Conservation (phyloP, 2,797 vertebrate genomes). For the Pseudotriccus pelzelni region DNA sequence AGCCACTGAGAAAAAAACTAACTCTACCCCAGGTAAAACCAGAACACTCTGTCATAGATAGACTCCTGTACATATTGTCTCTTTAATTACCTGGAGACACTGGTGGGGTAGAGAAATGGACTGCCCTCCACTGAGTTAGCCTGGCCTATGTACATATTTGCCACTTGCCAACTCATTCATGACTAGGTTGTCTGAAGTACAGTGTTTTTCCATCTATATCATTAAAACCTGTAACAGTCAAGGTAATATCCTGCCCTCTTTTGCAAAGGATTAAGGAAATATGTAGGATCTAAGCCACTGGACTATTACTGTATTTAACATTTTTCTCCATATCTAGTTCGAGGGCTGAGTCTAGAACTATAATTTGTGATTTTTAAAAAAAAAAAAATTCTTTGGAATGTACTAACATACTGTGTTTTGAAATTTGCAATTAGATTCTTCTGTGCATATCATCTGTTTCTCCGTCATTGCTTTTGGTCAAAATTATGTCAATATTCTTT, state of each 20-base stretch:
- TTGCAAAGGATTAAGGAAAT: not conserved
- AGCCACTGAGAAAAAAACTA: not conserved
- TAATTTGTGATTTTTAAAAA: not conserved
- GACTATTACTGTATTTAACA: not conserved
- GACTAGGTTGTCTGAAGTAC: not conserved
- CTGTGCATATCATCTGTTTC: not conserved
- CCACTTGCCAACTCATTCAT: not conserved
- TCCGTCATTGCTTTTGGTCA: not conserved
- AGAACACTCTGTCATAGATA: not conserved
- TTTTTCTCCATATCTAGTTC: not conserved
- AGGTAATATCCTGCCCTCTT: not conserved
- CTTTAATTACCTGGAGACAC: not conserved
- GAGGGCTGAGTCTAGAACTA: not conserved
- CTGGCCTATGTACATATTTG: not conserved
- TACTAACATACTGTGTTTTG: not conserved
- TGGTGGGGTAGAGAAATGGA: not conserved
- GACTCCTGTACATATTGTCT: not conserved
- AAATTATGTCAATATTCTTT: constrained; percentile 5
- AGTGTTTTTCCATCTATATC: not conserved
- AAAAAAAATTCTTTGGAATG: not conserved
- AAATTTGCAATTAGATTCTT: not conserved
- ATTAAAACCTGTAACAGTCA: not conserved
- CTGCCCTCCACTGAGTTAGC: not conserved
- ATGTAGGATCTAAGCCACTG: not conserved
- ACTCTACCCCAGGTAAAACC: not conserved